Conservation (phyloP, 2,797 vertebrate species). For the Sebastes taczanowskii region DNA sequence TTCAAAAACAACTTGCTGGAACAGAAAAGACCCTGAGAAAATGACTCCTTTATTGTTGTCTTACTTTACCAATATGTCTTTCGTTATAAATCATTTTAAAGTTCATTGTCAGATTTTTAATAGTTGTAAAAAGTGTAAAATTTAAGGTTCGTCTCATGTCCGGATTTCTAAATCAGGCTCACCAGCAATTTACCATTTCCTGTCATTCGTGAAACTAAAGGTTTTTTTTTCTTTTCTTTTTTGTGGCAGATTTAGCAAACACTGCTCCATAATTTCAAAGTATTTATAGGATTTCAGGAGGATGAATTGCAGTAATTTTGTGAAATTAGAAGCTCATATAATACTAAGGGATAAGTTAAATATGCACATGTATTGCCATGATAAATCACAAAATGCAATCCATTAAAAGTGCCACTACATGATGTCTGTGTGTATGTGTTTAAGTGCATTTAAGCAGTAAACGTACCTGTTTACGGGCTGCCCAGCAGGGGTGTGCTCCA, state of each 20-base stretch:
- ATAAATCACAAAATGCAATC: neutral
- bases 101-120: neutral
- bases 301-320: neutral
- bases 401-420: neutral
- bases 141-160: neutral
- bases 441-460: neutral
- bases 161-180: neutral
- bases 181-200: neutral
- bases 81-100: neutral
- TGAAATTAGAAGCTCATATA: neutral
- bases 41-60: neutral
- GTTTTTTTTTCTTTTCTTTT: neutral
- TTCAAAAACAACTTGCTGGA: neutral
- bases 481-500: slow-evolving; percentile 89
- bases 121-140: neutral
- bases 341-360: neutral
- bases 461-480: slow-evolving; percentile 86
- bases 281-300: neutral
- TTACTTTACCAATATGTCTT: neutral
- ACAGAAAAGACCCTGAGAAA: neutral
- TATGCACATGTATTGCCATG: neutral
- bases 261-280: neutral
- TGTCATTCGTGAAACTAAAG: neutral
- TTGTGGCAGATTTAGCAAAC: neutral
- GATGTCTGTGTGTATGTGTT: neutral